A percentile compares a stretch with the other conserved stretches of the same genome.
Conservation (phyloP, 2,888 invertebrate species). For the Lithophane leautieri region DNA sequence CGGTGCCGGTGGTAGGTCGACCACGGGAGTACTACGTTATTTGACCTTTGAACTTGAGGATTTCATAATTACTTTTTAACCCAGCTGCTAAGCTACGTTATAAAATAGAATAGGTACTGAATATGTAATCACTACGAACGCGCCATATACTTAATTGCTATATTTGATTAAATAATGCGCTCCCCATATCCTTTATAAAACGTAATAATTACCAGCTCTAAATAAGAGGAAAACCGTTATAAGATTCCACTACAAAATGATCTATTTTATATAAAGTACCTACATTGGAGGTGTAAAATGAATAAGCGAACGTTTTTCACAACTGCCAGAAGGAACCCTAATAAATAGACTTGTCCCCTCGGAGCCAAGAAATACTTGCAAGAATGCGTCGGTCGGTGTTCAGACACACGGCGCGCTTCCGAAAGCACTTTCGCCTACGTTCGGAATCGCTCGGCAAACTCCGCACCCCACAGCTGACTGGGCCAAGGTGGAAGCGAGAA, state of each 20-base stretch:
- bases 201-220: not conserved
- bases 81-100: conserved; percentile 9
- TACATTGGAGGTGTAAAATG: conserved; percentile 30
- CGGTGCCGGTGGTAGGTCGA: conserved; percentile 19
- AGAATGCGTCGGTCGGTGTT: conserved; percentile 78
- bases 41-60: conserved; percentile 55
- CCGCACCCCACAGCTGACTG: conserved; percentile 89
- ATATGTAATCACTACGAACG: conserved; percentile 11
- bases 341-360: conserved; percentile 67
- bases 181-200: conserved; percentile 6
- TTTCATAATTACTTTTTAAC: conserved; percentile 27
- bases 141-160: not conserved
- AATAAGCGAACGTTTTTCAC: conserved; percentile 43
- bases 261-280: conserved; percentile 1
- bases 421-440: conserved; percentile 87
- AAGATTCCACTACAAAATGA: conserved; percentile 11
- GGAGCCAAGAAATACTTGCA: conserved; percentile 74
- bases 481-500: conserved; percentile 79
- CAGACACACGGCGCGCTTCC: conserved; percentile 78
- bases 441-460: conserved; percentile 82
- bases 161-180: conserved; percentile 17
- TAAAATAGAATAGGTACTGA: conserved; percentile 6
- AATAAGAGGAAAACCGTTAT: not conserved
- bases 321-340: conserved; percentile 62
- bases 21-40: conserved; percentile 22